Percentiles rank a stretch among this genome's conserved stretches.
Conservation (phyloP, 2,888 invertebrate genomes). For the Napeogenes sylphis region DNA sequence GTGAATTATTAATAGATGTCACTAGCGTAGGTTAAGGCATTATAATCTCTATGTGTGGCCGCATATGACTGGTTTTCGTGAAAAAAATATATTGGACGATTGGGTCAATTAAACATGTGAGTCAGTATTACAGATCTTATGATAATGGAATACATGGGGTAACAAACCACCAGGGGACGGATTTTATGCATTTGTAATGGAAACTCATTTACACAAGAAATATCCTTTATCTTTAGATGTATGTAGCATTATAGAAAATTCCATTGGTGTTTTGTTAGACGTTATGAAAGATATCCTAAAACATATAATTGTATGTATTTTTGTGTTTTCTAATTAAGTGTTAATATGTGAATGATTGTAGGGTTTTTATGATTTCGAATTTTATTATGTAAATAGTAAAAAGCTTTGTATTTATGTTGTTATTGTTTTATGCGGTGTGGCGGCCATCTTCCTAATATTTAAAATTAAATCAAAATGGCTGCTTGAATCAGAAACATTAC, state of each 20-base stretch:
- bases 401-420: slow-evolving; percentile 48
- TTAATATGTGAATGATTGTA: slow-evolving; percentile 31
- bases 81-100: slow-evolving; percentile 18
- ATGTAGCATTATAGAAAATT: slow-evolving; percentile 11
- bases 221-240: slow-evolving; percentile 1
- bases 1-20: slow-evolving; percentile 68
- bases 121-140: slow-evolving; percentile 73
- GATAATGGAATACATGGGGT: slow-evolving; percentile 32
- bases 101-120: slow-evolving; percentile 63
- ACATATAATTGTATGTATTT: slow-evolving; percentile 20
- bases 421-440: slow-evolving; percentile 32
- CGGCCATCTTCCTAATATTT: slow-evolving; percentile 22
- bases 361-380: slow-evolving; percentile 40
- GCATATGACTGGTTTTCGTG: slow-evolving; percentile 32
- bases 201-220: slow-evolving; percentile 14
- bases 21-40: slow-evolving; percentile 44
- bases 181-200: slow-evolving; percentile 3
- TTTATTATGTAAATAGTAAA: slow-evolving; percentile 53
- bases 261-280: slow-evolving; percentile 20
- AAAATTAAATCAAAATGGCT: slow-evolving; percentile 3
- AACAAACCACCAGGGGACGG: slow-evolving; percentile 16
- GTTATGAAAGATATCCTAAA: slow-evolving; percentile 17
- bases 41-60: slow-evolving; percentile 52
- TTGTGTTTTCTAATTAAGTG: slow-evolving; percentile 14
- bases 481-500: background rate